Conservation (phyloP, 2,113 vertebrate genomes). For the Dolichotis patagonum region DNA sequence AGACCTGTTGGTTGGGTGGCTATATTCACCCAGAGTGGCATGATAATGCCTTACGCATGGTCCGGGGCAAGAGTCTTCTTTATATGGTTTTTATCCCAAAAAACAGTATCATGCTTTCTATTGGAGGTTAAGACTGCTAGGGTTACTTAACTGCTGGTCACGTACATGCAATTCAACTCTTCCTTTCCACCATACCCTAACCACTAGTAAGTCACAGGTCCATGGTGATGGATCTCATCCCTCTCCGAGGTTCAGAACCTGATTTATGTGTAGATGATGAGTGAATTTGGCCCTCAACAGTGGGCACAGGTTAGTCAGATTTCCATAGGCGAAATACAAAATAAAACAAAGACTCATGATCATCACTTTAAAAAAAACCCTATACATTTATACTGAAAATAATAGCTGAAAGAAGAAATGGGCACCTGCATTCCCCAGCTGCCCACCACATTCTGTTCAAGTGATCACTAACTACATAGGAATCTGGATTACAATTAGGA, state of each 20-base stretch:
- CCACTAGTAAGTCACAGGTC: no score
- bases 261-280: not conserved
- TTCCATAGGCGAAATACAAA: not conserved
- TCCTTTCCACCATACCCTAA: not conserved
- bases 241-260: not conserved
- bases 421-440: not conserved
- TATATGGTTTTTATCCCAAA: not conserved
- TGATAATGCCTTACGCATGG: not conserved
- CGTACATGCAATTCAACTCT: not conserved
- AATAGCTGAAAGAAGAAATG: not conserved
- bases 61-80: not conserved
- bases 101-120: not conserved
- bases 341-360: not conserved
- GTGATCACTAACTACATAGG: not conserved
- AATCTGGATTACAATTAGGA: not conserved
- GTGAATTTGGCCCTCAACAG: not conserved
- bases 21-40: not conserved
- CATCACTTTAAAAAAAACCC: no score
- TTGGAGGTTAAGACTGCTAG: not conserved
- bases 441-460: not conserved
- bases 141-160: not conserved
- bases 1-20: not conserved
- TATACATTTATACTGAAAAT: not conserved
- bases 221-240: rapidly evolving
- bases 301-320: not conserved